Evolutionary conservation across 1,140 invertebrate genomes (phyloP).

Genomic region (Amyelois transitella): DNA sequence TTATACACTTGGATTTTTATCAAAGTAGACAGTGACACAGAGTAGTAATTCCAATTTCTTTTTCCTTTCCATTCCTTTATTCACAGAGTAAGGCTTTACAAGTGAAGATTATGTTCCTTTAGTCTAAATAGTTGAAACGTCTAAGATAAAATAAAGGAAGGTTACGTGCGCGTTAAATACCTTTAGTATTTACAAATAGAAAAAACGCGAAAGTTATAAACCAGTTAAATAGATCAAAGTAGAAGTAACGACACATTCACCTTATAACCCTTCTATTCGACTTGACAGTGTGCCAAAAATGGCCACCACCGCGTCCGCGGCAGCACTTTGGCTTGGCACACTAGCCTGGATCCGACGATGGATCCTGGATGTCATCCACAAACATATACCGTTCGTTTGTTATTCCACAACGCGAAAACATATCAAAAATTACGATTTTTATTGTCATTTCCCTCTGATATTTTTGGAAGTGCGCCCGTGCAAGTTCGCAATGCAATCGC

Average conservation of each 20-base stretch:
- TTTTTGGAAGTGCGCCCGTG: conserved; percentile 49
- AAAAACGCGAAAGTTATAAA: too few species aligned
- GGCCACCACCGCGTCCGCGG: conserved; percentile 31
- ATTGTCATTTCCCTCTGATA: conserved; percentile 34
- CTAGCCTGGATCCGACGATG: conserved; percentile 56
- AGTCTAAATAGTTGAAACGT: too few species aligned
- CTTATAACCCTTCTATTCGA: conserved; percentile 66
- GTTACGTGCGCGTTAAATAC: too few species aligned
- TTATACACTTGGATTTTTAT: too few species aligned
- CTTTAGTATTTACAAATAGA: too few species aligned
- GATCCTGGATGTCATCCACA: conserved; percentile 71
- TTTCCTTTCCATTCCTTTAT: too few species aligned
- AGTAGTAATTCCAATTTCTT: too few species aligned
- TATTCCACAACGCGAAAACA: conserved; percentile 34
- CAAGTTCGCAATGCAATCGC: conserved; percentile 7
- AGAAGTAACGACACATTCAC: conserved; percentile 29
- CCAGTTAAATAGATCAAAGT: neutral
- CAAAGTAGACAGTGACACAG: too few species aligned
- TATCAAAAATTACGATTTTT: conserved; percentile 31
- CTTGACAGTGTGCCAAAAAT: conserved; percentile 50
- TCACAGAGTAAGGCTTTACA: too few species aligned
- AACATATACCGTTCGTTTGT: conserved; percentile 38
- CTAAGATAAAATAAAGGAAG: too few species aligned
- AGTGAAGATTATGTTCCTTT: too few species aligned
- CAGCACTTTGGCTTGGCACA: conserved; percentile 48